Conservation (phyloP, 2,888 invertebrate species). For the Polydrusus tereticollis region DNA sequence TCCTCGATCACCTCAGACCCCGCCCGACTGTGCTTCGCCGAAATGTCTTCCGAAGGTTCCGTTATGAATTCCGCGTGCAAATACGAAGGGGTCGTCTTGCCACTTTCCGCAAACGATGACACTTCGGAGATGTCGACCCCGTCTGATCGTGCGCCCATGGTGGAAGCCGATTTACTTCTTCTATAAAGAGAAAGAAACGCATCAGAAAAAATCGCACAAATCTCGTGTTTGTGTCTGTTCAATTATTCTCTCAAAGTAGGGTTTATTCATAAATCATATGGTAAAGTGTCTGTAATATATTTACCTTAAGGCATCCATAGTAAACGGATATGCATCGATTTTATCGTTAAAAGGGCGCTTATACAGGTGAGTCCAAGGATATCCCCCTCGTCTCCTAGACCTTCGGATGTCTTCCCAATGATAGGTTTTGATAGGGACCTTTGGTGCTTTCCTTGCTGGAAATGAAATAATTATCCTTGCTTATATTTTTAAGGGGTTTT, state of each 20-base stretch:
- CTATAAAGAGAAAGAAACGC: constrained; percentile 25
- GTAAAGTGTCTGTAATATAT: no score
- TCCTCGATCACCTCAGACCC: constrained; percentile 44
- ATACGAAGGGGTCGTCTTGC: constrained; percentile 37
- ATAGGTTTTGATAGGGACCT: constrained; percentile 82
- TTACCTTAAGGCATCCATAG: constrained; percentile 60
- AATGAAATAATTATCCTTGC: constrained; percentile 15
- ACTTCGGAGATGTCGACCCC: constrained; percentile 54
- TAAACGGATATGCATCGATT: constrained; percentile 65
- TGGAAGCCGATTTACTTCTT: constrained; percentile 56
- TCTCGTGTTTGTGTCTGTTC: no score
- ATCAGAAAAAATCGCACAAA: no score
- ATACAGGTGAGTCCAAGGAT: constrained; percentile 85
- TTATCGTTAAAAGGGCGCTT: constrained; percentile 71
- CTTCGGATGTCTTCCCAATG: constrained; percentile 85
- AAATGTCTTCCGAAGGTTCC: constrained; percentile 34
- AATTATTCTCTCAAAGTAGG: no score
- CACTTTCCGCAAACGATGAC: constrained; percentile 38
- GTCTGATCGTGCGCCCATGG: constrained; percentile 51
- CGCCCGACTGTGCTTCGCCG: constrained; percentile 16
- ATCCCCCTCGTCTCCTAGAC: constrained; percentile 79
- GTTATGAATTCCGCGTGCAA: constrained; percentile 32
- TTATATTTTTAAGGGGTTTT: no score
- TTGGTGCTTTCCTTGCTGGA: constrained; percentile 68
- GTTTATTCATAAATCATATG: no score